Conservation (phyloP, 2,113 vertebrate genomes). For the Nibea coibor region DNA sequence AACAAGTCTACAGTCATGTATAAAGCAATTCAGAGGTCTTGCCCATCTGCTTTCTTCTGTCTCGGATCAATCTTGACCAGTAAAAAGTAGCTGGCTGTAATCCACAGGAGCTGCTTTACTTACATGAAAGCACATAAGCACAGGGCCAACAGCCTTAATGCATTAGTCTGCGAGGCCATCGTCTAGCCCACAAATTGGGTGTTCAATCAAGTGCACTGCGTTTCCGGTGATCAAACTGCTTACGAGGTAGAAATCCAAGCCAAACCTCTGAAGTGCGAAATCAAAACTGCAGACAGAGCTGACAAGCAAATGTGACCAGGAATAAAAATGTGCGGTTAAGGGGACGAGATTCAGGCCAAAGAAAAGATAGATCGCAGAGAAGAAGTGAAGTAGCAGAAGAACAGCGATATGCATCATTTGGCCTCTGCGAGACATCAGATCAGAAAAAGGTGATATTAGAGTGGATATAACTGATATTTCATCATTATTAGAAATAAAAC, state of each 20-base stretch:
- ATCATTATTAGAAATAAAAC: not conserved
- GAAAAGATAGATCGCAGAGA: not conserved
- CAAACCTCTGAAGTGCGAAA: constrained; percentile 45
- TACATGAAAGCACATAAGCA: constrained; percentile 47
- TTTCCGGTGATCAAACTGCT: constrained; percentile 55
- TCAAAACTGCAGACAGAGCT: constrained; percentile 36
- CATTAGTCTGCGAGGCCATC: constrained; percentile 37
- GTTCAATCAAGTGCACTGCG: constrained; percentile 43
- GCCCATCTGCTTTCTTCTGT: constrained; percentile 34
- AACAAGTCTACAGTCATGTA: constrained; percentile 20
- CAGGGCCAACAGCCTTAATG: constrained; percentile 32
- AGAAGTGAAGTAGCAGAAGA: constrained; percentile 9
- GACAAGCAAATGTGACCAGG: constrained; percentile 22
- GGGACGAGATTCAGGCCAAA: not conserved
- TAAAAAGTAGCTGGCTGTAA: constrained; percentile 29
- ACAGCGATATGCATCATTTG: not conserved
- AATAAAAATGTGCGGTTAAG: constrained; percentile 15
- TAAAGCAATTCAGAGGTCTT: constrained; percentile 43
- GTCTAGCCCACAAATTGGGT: constrained; percentile 45
- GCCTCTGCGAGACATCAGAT: not conserved
- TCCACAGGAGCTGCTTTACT: constrained; percentile 55
- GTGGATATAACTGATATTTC: not conserved
- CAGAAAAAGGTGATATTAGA: not conserved
- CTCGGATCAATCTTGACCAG: constrained; percentile 25
- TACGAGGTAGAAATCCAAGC: constrained; percentile 53